phyloP scores from a whole-genome alignment of 1,140 invertebrate species.

The Lerema accius region DNA sequence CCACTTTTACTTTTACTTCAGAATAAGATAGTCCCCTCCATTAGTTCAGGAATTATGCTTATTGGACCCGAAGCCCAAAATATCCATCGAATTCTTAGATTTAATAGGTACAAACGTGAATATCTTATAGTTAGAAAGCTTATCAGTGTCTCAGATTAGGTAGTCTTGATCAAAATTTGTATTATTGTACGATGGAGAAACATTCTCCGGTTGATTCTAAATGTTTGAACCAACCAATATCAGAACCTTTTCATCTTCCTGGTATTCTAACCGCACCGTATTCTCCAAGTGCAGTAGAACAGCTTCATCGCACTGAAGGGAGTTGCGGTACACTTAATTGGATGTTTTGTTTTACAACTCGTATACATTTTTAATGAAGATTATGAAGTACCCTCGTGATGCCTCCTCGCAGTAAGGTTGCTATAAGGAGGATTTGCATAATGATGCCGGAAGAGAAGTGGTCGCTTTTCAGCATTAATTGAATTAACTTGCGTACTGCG shows the following conservation, averaged over 20 bases:
- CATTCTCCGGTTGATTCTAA: too few relatives aligned
- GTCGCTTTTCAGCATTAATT: conserved; percentile 29
- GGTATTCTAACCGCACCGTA: neutral
- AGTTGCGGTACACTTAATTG: conserved; percentile 37
- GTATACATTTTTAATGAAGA: conserved; percentile 34
- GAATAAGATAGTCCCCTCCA: too few relatives aligned
- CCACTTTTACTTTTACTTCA: too few relatives aligned
- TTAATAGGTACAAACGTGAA: too few relatives aligned
- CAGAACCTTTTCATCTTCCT: neutral
- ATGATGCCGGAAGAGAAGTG: conserved; percentile 14
- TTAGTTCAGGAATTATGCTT: too few relatives aligned
- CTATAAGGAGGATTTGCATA: conserved; percentile 18
- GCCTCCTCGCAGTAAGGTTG: conserved; percentile 9
- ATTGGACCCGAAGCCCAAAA: too few relatives aligned
- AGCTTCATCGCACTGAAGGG: conserved; percentile 13
- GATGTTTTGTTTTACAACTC: conserved; percentile 37
- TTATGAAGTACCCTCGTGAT: conserved; percentile 16
- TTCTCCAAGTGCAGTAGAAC: neutral
- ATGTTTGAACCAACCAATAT: neutral
- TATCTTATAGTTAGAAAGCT: too few relatives aligned
- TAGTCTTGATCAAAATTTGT: too few relatives aligned
- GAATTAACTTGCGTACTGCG: conserved; percentile 14
- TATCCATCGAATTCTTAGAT: too few relatives aligned
- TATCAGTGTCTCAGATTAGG: too few relatives aligned
- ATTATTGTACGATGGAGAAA: too few relatives aligned